phyloP scores from a whole-genome alignment of 2,113 vertebrate species.

The Fregata magnificens region DNA sequence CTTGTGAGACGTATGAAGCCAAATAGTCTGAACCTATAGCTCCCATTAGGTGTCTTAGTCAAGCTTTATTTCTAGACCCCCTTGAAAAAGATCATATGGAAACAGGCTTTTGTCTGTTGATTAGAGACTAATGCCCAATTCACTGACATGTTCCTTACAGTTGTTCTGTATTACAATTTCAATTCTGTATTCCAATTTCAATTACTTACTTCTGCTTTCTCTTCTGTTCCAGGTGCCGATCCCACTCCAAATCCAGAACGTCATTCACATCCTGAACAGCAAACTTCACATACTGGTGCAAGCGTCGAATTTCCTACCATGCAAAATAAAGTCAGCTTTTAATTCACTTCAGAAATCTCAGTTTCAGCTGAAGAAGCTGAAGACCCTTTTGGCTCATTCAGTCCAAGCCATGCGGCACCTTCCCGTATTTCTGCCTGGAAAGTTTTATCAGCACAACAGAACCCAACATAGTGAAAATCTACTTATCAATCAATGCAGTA shows the following conservation, averaged over 20 bases:
- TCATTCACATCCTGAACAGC: conserved; percentile 95
- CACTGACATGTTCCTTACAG: background rate
- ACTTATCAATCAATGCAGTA: background rate
- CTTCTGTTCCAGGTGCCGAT: conserved; percentile 89
- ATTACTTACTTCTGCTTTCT: conserved; percentile 85
- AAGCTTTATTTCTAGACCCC: background rate
- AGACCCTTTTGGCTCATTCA: background rate
- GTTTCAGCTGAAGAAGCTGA: background rate
- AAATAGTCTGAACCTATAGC: background rate
- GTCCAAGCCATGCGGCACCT: background rate
- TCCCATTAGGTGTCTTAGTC: background rate
- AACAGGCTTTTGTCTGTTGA: background rate
- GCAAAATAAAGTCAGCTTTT: background rate
- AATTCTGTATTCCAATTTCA: background rate
- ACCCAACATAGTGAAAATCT: background rate
- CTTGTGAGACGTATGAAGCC: fast-evolving
- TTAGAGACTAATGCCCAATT: background rate
- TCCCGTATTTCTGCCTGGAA: background rate
- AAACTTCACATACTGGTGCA: conserved; percentile 92
- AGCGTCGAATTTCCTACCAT: conserved; percentile 87
- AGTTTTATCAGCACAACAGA: background rate
- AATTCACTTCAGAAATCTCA: background rate
- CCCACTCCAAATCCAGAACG: conserved; percentile 93
- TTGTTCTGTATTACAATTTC: background rate
- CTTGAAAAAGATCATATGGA: background rate